Base-by-base conservation (phyloP, 2,113 vertebrate species). In the Gadus macrocephalus region DNA sequence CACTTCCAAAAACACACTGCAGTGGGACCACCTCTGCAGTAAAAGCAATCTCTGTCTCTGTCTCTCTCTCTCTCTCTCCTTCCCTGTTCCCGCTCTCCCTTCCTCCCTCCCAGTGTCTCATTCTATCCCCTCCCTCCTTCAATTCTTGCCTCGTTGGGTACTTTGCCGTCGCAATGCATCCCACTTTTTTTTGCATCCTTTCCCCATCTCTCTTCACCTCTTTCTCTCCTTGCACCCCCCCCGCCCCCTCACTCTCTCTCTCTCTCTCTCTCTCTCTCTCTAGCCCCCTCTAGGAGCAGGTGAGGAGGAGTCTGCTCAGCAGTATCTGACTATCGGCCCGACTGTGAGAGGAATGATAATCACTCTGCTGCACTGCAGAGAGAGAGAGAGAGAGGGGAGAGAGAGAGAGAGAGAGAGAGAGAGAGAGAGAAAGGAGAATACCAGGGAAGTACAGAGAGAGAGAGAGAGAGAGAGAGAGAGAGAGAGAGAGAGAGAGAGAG, bases 271-370 rank as follows among this genome's bases (percentile, higher is more conserved):
- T 65, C 31, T 11, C 16, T 65, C 61, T 14, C 28, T 22, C 20
- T 38, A 15, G 27, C 27, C n/a, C 68, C 53, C 60, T 25, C 75
- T 72, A 86, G 79, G 82, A 88, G 88, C 86, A 90, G 89, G 89
- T 90, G 87, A 89, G 87, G 85, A 85, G 88, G 89, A 85, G 85
- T 81, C 85, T 87, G 85, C 86, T 87, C 86, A 90, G 87, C 87
- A 90, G 85, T 90, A 90, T 90, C 89, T 90, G 89, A 90, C 89
- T 90, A 90, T 90, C 87, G 87, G 89, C 87, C 87, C 82, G 86
- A 86, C 85, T 90, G 89, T 90, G 89, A 88, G 89, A 88, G 86
- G 89, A 90, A 90, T 90, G 87, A 89, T 89, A 90, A 90, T 90
- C 89, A 89, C 89, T 81, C 76, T 88, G 85, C 84, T 88, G 87